phyloP scores from a whole-genome alignment of 2,797 vertebrate genomes.

The Gymnodraco acuticeps region DNA sequence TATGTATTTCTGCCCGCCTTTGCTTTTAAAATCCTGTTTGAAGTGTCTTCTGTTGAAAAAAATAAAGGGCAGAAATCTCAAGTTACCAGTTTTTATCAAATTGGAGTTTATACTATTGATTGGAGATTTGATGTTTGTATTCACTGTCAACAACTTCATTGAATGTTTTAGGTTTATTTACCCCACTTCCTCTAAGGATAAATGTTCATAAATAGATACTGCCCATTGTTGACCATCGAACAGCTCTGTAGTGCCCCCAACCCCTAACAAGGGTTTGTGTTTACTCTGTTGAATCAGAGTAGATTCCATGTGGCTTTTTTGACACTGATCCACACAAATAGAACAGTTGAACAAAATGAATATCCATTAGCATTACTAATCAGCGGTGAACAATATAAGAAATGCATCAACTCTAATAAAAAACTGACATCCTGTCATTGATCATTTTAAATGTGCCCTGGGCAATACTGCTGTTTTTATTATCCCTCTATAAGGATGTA shows the following conservation, averaged over 20 bases:
- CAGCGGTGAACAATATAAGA: neutral
- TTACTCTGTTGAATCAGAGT: conserved; percentile 13
- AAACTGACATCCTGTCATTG: neutral
- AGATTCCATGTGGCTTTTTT: conserved; percentile 38
- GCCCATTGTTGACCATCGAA: conserved; percentile 15
- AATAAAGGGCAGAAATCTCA: conserved; percentile 53
- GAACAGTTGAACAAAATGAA: neutral
- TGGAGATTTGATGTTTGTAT: conserved; percentile 59
- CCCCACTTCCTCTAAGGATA: conserved; percentile 18
- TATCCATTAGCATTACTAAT: neutral
- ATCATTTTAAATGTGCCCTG: neutral
- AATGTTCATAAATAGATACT: conserved; percentile 25
- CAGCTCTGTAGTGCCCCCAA: neutral
- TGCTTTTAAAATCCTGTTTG: conserved; percentile 23
- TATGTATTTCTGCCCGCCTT: conserved; percentile 11
- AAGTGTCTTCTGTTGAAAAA: conserved; percentile 44
- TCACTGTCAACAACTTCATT: conserved; percentile 32
- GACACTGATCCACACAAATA: conserved; percentile 1
- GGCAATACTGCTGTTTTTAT: neutral
- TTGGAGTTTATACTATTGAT: conserved; percentile 40
- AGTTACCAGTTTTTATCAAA: conserved; percentile 31
- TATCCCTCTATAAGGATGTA: neutral
- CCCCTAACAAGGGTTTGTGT: neutral
- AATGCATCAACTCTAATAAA: neutral
- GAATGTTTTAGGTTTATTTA: conserved; percentile 41